A percentile compares a stretch with the other conserved stretches of the same genome.
Evolutionary conservation across 2,797 vertebrate species (phyloP).

Genomic region (Pogoniulus pusillus): DNA sequence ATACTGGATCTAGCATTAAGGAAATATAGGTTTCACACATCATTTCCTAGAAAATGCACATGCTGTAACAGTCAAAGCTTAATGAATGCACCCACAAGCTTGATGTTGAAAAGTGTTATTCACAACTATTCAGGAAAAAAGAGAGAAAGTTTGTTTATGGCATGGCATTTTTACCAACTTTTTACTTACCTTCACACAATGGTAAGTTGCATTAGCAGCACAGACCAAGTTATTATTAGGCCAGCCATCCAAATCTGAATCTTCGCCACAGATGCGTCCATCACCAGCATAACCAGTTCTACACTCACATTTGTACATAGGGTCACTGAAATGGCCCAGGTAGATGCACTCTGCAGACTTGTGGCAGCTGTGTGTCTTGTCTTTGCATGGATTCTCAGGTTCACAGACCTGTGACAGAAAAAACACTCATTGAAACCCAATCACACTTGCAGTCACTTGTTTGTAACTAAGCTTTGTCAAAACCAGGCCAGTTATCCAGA

Average conservation of each 20-base stretch:
- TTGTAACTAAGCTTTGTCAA: background rate
- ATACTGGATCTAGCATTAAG: background rate
- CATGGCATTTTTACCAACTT: background rate
- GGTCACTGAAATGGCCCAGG: constrained; percentile 94
- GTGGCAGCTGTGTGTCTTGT: constrained; percentile 94
- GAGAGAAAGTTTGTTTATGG: background rate
- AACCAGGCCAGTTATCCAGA: background rate
- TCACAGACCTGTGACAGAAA: constrained; percentile 86
- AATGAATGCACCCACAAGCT: background rate
- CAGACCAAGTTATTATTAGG: constrained; percentile 95
- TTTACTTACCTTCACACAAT: constrained; percentile 89
- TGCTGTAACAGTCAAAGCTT: background rate
- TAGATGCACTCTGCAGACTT: constrained; percentile 92
- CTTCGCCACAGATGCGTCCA: constrained; percentile 94
- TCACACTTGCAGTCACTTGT: background rate
- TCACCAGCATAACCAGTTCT: constrained; percentile 95
- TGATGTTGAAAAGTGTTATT: background rate
- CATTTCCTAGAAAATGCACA: background rate
- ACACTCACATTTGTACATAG: constrained; percentile 98
- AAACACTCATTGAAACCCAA: background rate
- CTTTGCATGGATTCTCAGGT: constrained; percentile 94
- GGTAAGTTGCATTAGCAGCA: constrained; percentile 90
- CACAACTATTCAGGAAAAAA: background rate
- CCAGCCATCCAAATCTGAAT: constrained; percentile 98
- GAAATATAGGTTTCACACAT: background rate